phyloP scores from a whole-genome alignment of 2,888 invertebrate species.

The Cerceris ruficornis region DNA sequence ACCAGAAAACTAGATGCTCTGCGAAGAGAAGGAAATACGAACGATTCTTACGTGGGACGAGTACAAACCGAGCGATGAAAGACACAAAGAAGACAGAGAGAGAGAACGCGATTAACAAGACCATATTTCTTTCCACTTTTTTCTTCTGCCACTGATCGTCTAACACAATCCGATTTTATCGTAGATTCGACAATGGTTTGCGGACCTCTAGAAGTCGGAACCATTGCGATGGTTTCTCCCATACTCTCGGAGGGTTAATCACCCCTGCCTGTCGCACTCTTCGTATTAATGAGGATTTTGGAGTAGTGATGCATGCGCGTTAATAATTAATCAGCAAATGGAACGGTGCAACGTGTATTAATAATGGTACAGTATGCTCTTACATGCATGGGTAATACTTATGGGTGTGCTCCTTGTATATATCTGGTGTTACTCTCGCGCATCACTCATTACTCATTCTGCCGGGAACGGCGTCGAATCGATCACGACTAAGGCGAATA shows the following conservation, averaged over 20 bases:
- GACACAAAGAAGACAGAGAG: not conserved
- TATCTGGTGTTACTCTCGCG: constrained; percentile 48
- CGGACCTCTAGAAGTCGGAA: constrained; percentile 32
- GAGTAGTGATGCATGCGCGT: constrained; percentile 76
- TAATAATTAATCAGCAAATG: constrained; percentile 79
- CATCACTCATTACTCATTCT: constrained; percentile 50
- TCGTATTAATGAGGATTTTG: constrained; percentile 64
- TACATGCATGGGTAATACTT: constrained; percentile 69
- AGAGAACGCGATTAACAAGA: constrained; percentile 14
- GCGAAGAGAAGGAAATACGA: not conserved
- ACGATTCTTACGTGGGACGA: not conserved
- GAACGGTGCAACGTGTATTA: constrained; percentile 74
- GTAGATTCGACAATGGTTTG: constrained; percentile 31
- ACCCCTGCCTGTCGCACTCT: constrained; percentile 30
- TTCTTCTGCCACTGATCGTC: constrained; percentile 65
- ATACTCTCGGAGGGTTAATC: constrained; percentile 35
- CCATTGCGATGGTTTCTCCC: constrained; percentile 42
- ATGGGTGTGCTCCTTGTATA: constrained; percentile 41
- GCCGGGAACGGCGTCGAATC: constrained; percentile 15
- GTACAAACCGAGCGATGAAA: too few relatives aligned
- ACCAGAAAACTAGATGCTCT: too few relatives aligned
- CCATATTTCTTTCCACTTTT: constrained; percentile 72
- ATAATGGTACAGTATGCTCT: constrained; percentile 70
- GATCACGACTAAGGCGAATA: constrained; percentile 21
- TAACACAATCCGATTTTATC: constrained; percentile 19